Base-by-base conservation (phyloP, 2,888 invertebrate genomes). In the Parascotia fuliginaria region DNA sequence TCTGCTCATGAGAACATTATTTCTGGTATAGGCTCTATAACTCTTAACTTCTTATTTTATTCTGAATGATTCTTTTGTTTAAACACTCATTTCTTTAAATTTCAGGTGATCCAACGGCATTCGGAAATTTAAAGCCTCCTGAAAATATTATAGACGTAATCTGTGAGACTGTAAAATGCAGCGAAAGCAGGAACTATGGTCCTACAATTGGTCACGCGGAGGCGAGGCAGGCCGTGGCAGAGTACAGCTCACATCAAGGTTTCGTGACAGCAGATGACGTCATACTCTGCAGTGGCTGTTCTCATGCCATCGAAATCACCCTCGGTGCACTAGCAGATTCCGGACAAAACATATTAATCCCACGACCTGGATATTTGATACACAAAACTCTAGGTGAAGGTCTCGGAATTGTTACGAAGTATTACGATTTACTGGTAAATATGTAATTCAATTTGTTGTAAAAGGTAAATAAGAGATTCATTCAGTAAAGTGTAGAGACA, bases 61-160 rank as follows among this genome's bases (percentile, higher is more conserved):
- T n/a, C n/a, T n/a, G n/a, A n/a, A n/a, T n/a, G n/a, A n/a, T n/a
- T n/a, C n/a, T n/a, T n/a, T n/a, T n/a, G 3, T 19, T 19, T 19
- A 19, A 5, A 19, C 19, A 19, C 19, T 19, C 7, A 42, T 29
- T 2, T 31, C 6, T 31, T 29, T 43, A 14, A 28, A 43, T 72
- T 75, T 42, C 79, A 98, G 98, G 98, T 72, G 99, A 99, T 86
- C 99, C 99, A 1, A 98, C 98, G 5, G 95, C 95, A 31, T 98
- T 98, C 85, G 98, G 98, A 14, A 98, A 99, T 83, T 91, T 99
- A 12, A 94, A 94, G 62, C 96, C 97, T 2, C 94, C 97, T 0
- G 93, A 94, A 54, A 96, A 96, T 82, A 94, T 96, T 1, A 93
- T 97, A 27, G 94, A 96, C 56, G 97, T 98, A 0, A 93, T 98